phyloP scores from a whole-genome alignment of 2,888 invertebrate genomes.

The Myopa testacea region DNA sequence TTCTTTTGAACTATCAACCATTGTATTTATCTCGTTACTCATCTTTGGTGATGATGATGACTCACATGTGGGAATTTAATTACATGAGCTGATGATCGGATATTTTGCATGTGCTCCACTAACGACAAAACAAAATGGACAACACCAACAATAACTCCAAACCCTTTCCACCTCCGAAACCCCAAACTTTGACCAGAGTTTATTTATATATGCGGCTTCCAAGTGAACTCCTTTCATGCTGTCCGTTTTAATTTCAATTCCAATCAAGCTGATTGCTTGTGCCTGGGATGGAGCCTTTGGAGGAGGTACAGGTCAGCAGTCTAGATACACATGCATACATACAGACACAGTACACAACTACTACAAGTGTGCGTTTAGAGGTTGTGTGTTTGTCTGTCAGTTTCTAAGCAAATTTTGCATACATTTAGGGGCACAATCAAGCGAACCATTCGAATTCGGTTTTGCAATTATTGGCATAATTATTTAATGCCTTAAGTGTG shows the following conservation, averaged over 20 bases:
- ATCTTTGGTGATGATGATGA: no score
- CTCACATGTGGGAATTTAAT: no score
- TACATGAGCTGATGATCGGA: no score
- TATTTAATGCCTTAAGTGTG: background rate
- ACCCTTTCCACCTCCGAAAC: no score
- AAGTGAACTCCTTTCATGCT: background rate
- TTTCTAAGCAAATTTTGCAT: slow-evolving; percentile 3
- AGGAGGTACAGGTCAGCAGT: background rate
- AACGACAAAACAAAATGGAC: no score
- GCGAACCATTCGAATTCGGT: background rate
- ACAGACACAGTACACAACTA: no score
- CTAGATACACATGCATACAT: no score
- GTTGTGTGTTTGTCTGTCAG: background rate
- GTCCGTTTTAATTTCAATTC: background rate
- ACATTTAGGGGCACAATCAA: background rate
- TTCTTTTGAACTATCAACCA: no score
- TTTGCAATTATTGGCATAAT: slow-evolving; percentile 3
- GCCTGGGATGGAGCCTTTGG: background rate
- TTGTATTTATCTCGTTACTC: no score
- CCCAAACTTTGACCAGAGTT: no score
- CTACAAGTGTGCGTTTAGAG: background rate
- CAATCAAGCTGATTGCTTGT: slow-evolving; percentile 9
- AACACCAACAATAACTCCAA: no score
- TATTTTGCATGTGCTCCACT: no score
- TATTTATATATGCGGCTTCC: background rate